A percentile compares a stretch with the other conserved stretches of the same genome.
These are phyloP conservation scores for Andrena dorsata DNA, from an alignment of 2,888 invertebrate genomes.

Conservation along the genomic window DNA sequence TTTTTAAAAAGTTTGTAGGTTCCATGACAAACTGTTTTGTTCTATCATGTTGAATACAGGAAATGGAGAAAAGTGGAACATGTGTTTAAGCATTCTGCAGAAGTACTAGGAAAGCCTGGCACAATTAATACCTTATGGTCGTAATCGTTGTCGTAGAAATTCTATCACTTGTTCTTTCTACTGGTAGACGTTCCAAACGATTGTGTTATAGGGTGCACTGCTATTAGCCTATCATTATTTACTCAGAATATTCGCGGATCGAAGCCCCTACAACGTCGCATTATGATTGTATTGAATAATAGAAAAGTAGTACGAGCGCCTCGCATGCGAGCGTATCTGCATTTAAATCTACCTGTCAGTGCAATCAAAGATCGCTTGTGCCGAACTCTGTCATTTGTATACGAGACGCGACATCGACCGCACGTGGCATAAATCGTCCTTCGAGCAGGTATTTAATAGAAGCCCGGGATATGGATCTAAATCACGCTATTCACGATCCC, in stretches of 20 bases:
- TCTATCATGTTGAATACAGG: too few relatives aligned
- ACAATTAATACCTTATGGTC: neutral
- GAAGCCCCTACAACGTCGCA: neutral
- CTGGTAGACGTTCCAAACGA: neutral
- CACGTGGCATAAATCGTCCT: conserved; percentile 45
- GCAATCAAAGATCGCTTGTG: conserved; percentile 50
- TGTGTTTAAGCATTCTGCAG: neutral
- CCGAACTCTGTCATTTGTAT: conserved; percentile 55
- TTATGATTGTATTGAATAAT: conserved; percentile 32
- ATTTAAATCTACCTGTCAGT: conserved; percentile 39
- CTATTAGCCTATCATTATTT: conserved; percentile 36
- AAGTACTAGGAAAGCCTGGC: neutral
- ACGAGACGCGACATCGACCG: conserved; percentile 38
- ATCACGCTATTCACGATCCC: conserved; percentile 21
- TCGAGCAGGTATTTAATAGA: conserved; percentile 35
- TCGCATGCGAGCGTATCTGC: conserved; percentile 29
- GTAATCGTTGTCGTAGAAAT: neutral
- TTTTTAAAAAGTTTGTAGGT: too few relatives aligned
- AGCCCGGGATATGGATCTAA: conserved; percentile 24
- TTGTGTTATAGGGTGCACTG: neutral
- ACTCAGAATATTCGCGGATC: conserved; percentile 24
- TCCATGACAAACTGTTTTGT: too few relatives aligned
- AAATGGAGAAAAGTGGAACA: too few relatives aligned
- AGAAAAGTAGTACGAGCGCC: conserved; percentile 34
- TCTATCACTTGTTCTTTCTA: neutral